These are phyloP conservation scores for Chanos chanos DNA, from an alignment of 2,797 vertebrate genomes.

Conservation along the genomic window DNA sequence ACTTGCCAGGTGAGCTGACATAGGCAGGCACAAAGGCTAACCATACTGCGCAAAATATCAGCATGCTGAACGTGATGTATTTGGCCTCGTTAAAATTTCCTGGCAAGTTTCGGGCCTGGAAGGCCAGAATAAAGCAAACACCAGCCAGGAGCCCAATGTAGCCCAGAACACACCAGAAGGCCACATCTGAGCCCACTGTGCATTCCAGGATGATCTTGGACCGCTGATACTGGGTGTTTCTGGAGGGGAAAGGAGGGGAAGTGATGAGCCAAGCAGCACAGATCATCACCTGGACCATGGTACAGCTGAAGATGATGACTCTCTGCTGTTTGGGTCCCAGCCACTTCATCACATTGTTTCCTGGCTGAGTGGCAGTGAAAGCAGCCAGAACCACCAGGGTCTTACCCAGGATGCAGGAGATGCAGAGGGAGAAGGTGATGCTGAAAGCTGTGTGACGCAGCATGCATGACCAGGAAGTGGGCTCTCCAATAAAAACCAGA, in stretches of 20 bases:
- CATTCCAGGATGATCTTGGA: slow-evolving; percentile 51
- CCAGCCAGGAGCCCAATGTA: slow-evolving; percentile 42
- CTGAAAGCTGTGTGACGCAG: slow-evolving; percentile 48
- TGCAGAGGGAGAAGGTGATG: slow-evolving; percentile 48
- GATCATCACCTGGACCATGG: slow-evolving; percentile 40
- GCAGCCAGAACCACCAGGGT: slow-evolving; percentile 46
- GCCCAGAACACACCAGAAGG: slow-evolving; percentile 50
- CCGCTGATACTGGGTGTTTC: slow-evolving; percentile 41
- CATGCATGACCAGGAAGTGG: slow-evolving; percentile 53
- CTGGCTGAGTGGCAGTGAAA: slow-evolving; percentile 46
- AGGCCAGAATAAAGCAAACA: slow-evolving; percentile 49
- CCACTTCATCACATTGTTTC: slow-evolving; percentile 49
- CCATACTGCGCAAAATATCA: slow-evolving; percentile 53
- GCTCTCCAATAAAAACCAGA: slow-evolving; percentile 47
- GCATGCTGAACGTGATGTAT: slow-evolving; percentile 52
- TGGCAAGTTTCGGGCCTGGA: slow-evolving; percentile 46
- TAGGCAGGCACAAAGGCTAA: slow-evolving; percentile 51
- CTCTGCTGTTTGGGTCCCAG: slow-evolving; percentile 43
- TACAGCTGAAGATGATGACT: slow-evolving; percentile 44
- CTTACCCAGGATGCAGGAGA: slow-evolving; percentile 49
- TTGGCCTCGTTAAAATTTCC: slow-evolving; percentile 51
- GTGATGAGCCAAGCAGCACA: slow-evolving; percentile 44
- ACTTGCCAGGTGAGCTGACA: slow-evolving; percentile 52
- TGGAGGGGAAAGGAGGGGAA: slow-evolving; percentile 40
- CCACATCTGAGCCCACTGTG: slow-evolving; percentile 43